phyloP scores from a whole-genome alignment of 2,113 vertebrate species.

The Eptesicus fuscus region DNA sequence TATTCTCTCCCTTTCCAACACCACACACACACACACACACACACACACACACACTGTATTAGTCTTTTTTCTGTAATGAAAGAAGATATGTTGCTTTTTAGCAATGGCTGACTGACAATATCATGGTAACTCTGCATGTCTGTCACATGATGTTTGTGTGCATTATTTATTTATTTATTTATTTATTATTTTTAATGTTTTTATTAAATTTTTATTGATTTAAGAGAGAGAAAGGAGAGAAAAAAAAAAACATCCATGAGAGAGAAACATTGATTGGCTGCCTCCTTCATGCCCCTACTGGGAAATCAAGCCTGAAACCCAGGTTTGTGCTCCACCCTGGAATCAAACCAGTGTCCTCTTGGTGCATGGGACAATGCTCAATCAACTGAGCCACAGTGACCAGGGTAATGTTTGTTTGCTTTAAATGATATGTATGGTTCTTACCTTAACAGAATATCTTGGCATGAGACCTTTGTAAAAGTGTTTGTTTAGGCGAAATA shows the following conservation, averaged over 20 bases:
- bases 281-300: no score
- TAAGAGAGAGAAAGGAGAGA: no score
- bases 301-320: no score
- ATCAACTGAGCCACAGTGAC: no score
- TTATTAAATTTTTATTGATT: no score
- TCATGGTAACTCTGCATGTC: not conserved
- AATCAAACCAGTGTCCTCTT: no score
- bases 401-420: not conserved
- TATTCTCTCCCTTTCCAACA: not conserved
- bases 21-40: accelerated
- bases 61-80: not conserved
- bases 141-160: not conserved
- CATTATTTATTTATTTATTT: not conserved
- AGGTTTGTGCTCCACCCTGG: no score
- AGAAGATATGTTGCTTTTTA: not conserved
- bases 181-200: no score
- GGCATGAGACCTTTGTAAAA: not conserved
- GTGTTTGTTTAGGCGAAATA: not conserved
- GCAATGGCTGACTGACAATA: not conserved
- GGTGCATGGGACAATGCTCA: no score
- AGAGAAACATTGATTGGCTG: no score
- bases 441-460: not conserved
- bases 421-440: not conserved
- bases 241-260: no score
- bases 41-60: not conserved